Conservation (phyloP, 2,113 vertebrate genomes). For the Odobenus rosmarus region DNA sequence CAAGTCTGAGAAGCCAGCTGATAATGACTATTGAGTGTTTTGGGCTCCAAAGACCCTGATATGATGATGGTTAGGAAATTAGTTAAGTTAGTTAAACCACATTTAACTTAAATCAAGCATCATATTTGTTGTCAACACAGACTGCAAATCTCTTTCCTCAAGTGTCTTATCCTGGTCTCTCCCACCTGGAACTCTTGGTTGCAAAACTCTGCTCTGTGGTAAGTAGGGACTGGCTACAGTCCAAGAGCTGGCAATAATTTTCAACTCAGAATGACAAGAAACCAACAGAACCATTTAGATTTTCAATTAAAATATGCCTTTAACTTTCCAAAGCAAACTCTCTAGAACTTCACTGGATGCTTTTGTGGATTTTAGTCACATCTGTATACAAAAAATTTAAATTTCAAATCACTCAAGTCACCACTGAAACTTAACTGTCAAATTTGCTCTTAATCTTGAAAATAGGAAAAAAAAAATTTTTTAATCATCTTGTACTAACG, state of each 20-base stretch:
- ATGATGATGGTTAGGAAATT: background rate
- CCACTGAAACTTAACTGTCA: background rate
- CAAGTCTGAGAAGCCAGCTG: background rate
- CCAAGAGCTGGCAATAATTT: background rate
- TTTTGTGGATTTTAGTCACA: background rate
- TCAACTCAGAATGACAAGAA: constrained; percentile 37
- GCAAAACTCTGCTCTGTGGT: background rate
- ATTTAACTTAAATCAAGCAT: background rate
- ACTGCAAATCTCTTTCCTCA: background rate
- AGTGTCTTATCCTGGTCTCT: background rate
- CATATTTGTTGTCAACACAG: background rate
- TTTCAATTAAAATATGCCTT: background rate
- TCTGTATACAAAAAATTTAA: background rate
- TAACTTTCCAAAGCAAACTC: background rate
- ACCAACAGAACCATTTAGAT: background rate
- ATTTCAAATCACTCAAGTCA: constrained; percentile 17
- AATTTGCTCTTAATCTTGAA: background rate
- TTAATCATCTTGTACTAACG: background rate
- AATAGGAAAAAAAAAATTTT: background rate
- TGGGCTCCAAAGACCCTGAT: background rate
- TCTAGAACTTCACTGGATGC: background rate
- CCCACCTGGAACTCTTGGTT: background rate
- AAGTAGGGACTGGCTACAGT: background rate
- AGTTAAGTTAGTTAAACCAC: background rate
- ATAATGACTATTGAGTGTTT: background rate